These are phyloP conservation scores for Stigmatopora argus DNA, from an alignment of 2,113 vertebrate genomes.

Conservation along the genomic window DNA sequence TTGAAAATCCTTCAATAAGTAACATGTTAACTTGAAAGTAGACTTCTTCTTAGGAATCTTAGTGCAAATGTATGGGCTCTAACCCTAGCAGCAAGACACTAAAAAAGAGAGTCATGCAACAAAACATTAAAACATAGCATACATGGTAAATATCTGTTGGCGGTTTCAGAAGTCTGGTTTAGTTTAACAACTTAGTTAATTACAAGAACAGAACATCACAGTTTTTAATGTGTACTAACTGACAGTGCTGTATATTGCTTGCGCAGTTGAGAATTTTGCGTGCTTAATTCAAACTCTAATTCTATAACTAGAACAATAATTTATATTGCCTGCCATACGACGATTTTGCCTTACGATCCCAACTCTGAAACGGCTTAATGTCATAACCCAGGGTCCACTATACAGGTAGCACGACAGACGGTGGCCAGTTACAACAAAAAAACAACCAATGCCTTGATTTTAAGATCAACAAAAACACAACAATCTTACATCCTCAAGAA, in stretches of 20 bases:
- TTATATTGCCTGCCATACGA: too few relatives aligned
- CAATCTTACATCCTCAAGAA: not conserved
- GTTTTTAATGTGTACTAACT: not conserved
- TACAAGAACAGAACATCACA: not conserved
- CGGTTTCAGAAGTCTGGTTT: not conserved
- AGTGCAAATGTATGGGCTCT: not conserved
- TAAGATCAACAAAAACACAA: constrained; percentile 1
- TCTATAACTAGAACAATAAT: too few relatives aligned
- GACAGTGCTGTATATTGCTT: too few relatives aligned
- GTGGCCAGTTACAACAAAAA: not conserved
- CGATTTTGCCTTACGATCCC: too few relatives aligned
- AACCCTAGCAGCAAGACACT: not conserved
- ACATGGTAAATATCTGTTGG: not conserved
- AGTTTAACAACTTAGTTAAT: not conserved
- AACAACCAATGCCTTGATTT: not conserved
- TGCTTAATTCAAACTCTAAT: too few relatives aligned
- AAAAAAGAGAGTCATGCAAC: not conserved
- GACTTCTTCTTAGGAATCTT: not conserved
- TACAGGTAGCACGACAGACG: not conserved
- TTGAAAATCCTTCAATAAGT: not conserved
- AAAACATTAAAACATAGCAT: not conserved
- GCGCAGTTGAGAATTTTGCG: too few relatives aligned
- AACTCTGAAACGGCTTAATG: too few relatives aligned
- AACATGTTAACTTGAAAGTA: not conserved
- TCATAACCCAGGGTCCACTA: too few relatives aligned